Percentiles rank a stretch among this genome's conserved stretches.
phyloP scores from a whole-genome alignment of 2,113 vertebrate species.

The Hemichromis elongatus region DNA sequence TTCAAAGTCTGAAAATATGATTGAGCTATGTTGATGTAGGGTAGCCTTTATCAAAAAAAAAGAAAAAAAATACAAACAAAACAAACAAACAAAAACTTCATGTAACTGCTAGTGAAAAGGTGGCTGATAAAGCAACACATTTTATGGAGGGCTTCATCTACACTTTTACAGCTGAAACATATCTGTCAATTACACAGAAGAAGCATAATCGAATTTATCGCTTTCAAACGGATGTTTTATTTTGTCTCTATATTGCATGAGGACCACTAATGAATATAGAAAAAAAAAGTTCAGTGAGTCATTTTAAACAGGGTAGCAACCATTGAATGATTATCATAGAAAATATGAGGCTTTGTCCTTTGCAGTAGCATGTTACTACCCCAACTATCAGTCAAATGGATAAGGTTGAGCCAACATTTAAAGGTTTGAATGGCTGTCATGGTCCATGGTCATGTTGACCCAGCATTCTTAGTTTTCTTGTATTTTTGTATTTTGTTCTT shows the following conservation, averaged over 20 bases:
- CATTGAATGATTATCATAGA: background rate
- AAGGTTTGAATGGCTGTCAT: background rate
- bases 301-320: background rate
- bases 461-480: too few relatives aligned
- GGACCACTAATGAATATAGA: background rate
- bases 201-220: background rate
- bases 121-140: background rate
- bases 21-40: background rate
- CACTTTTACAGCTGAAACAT: background rate
- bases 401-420: background rate
- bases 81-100: background rate
- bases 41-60: background rate
- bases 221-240: rapidly evolving
- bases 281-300: background rate
- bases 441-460: too few relatives aligned
- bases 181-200: background rate
- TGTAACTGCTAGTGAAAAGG: background rate
- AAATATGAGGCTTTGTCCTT: background rate
- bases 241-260: background rate
- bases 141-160: background rate
- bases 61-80: background rate
- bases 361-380: background rate
- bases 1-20: slow-evolving; percentile 6
- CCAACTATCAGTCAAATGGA: background rate
- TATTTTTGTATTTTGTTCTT: too few relatives aligned